These are phyloP conservation scores for Bombus balteatus DNA, from an alignment of 1,140 invertebrate species.

Conservation along the genomic window DNA sequence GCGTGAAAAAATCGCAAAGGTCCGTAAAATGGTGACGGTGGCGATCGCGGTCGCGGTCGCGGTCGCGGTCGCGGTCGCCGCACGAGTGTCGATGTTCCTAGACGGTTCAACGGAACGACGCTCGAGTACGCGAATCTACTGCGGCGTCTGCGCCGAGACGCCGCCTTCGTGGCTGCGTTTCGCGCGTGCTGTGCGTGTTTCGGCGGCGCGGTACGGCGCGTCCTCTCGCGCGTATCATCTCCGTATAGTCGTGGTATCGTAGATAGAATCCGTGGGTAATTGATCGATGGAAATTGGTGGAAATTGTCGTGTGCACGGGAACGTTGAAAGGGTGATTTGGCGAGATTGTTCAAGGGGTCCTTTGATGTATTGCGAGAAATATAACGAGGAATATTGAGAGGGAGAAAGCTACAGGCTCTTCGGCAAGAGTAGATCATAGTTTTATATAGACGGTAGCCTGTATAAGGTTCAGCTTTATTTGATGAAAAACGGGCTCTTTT, in stretches of 20 bases:
- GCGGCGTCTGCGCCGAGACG: constrained; percentile 30
- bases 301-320: not conserved
- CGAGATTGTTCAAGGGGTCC: not conserved
- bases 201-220: not conserved
- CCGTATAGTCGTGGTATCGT: not conserved
- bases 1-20: not conserved
- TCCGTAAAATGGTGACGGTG: not conserved
- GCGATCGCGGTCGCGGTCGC: constrained; percentile 48
- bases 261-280: not conserved
- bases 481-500: not conserved
- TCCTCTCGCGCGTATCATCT: not conserved
- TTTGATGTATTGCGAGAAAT: not conserved
- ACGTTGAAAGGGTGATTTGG: not conserved
- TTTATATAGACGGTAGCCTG: not conserved
- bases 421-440: too few relatives aligned
- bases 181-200: constrained; percentile 18
- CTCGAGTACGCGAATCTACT: constrained; percentile 21
- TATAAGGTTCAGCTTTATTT: not conserved
- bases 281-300: constrained; percentile 11
- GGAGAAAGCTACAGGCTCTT: too few relatives aligned
- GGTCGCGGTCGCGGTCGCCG: constrained; percentile 52
- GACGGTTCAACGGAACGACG: constrained; percentile 51
- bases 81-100: constrained; percentile 53
- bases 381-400: not conserved
- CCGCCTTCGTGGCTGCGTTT: constrained; percentile 3